A percentile compares a stretch with the other conserved stretches of the same genome.
Conservation (phyloP, 2,888 invertebrate genomes). For the Acleris holmiana region DNA sequence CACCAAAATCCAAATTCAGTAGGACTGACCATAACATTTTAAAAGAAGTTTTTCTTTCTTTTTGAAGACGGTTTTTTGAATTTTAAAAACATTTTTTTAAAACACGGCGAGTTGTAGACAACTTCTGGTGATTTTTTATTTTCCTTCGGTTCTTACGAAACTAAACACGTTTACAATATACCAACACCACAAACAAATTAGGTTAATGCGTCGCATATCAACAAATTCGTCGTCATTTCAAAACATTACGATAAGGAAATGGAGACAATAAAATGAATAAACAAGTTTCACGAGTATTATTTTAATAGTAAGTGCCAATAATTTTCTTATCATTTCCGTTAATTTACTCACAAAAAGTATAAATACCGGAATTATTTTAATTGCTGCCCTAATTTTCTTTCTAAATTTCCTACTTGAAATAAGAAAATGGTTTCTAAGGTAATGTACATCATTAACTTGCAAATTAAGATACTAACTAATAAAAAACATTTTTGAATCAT, state of each 20-base stretch:
- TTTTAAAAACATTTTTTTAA: too few species aligned
- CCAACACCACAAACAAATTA: neutral
- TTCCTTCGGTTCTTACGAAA: too few species aligned
- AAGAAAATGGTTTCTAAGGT: conserved; percentile 40
- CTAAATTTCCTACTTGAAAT: too few species aligned
- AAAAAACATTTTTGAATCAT: too few species aligned
- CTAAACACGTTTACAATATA: too few species aligned
- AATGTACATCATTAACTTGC: neutral
- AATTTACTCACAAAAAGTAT: neutral
- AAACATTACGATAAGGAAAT: neutral
- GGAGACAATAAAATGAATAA: neutral
- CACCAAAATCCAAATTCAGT: too few species aligned
- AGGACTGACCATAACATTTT: too few species aligned
- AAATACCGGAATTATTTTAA: neutral
- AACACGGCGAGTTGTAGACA: too few species aligned
- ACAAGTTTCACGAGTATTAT: neutral
- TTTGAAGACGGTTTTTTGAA: too few species aligned
- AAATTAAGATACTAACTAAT: neutral
- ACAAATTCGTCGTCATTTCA: neutral
- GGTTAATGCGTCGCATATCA: neutral
- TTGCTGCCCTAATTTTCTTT: too few species aligned
- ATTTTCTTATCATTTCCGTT: neutral
- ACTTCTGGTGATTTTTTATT: too few species aligned
- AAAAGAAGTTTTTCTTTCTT: too few species aligned
- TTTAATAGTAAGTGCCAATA: neutral